These are phyloP conservation scores for Telmatochromis sp. DNA, from an alignment of 2,113 vertebrate genomes.

Conservation along the genomic window DNA sequence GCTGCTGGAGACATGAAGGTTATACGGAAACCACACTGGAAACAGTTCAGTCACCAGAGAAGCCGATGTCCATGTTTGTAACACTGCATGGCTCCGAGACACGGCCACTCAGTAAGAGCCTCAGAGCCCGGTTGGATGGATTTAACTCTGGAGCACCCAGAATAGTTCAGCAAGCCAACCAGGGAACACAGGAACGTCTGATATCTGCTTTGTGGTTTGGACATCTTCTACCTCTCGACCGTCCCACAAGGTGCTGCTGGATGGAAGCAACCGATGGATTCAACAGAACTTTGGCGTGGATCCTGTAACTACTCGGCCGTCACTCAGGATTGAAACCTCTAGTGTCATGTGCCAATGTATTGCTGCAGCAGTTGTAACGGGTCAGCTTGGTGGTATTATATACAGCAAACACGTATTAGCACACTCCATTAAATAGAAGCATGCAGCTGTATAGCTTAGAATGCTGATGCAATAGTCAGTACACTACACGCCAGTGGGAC, in stretches of 20 bases:
- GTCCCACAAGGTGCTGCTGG: background rate
- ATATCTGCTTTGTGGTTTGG: background rate
- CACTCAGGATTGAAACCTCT: background rate
- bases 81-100: background rate
- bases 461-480: background rate
- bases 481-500: background rate
- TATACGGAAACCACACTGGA: background rate
- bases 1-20: background rate
- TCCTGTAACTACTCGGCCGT: rapidly evolving
- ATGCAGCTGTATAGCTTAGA: background rate
- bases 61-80: background rate
- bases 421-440: background rate
- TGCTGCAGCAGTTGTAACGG: background rate
- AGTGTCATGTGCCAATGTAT: background rate
- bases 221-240: background rate
- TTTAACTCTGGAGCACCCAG: background rate
- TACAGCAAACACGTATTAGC: background rate
- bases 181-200: background rate
- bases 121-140: background rate
- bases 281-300: background rate
- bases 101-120: background rate
- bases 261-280: background rate
- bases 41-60: background rate
- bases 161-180: background rate
- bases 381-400: background rate